phyloP scores from a whole-genome alignment of 2,888 invertebrate species.

The Dichetophora obliterata region DNA sequence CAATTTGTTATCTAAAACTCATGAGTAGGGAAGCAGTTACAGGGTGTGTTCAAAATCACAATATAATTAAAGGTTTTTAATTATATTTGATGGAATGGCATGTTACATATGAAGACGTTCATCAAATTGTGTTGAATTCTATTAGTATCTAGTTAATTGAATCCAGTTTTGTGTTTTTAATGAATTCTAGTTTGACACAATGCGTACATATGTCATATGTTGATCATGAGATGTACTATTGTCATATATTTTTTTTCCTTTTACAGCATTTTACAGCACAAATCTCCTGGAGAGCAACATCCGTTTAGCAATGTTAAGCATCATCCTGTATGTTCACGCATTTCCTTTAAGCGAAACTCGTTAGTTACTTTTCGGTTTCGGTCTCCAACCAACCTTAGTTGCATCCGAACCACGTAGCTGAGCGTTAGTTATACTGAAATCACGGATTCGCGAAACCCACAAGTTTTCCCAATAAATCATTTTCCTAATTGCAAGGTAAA shows the following conservation, averaged over 20 bases:
- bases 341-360: conserved; percentile 45
- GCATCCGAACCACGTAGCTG: conserved; percentile 65
- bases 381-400: conserved; percentile 58
- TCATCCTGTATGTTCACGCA: conserved; percentile 46
- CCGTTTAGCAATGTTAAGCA: too few species aligned
- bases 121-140: too few species aligned
- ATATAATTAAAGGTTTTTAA: too few species aligned
- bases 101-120: too few species aligned
- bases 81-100: too few species aligned
- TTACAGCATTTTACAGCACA: neutral
- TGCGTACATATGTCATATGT: too few species aligned
- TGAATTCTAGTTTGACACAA: too few species aligned
- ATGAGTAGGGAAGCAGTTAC: neutral
- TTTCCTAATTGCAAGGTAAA: conserved; percentile 33
- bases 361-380: conserved; percentile 56
- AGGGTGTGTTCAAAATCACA: neutral
- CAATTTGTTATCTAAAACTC: conserved; percentile 13
- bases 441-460: conserved; percentile 36
- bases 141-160: too few species aligned
- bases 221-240: too few species aligned
- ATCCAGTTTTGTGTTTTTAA: too few species aligned
- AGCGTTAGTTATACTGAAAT: conserved; percentile 57
- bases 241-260: too few species aligned
- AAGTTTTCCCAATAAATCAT: conserved; percentile 37
- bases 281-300: too few species aligned